phyloP scores from a whole-genome alignment of 1,140 invertebrate species.

The Olivierus martensii region DNA sequence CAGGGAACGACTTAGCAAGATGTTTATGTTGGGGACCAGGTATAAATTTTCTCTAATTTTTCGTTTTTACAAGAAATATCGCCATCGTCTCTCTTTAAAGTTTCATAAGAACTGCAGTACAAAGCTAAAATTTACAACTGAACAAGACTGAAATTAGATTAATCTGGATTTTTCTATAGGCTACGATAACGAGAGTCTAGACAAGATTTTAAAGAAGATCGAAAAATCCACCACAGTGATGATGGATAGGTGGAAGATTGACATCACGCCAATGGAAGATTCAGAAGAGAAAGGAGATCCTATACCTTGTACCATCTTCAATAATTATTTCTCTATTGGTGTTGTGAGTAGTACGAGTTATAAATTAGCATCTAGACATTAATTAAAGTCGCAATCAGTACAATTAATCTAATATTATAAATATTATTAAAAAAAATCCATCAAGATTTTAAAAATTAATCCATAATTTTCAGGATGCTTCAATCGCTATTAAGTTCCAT shows the following conservation, averaged over 20 bases:
- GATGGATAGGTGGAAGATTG: conserved; percentile 90
- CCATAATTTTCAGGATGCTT: conserved; percentile 61
- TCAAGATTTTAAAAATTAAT: conserved; percentile 61
- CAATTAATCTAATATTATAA: no score
- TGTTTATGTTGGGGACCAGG: conserved; percentile 89
- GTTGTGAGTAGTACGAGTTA: conserved; percentile 46
- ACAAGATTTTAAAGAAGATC: conserved; percentile 75
- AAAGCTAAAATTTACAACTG: no score
- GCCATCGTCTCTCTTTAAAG: no score
- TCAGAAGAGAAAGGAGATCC: conserved; percentile 42
- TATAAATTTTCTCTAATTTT: not conserved
- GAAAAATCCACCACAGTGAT: conserved; percentile 60
- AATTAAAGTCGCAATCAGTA: no score
- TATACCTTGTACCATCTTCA: conserved; percentile 91
- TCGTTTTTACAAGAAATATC: no score
- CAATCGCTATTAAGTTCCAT: conserved; percentile 94
- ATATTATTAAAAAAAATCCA: conserved; percentile 36
- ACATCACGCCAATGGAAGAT: conserved; percentile 44
- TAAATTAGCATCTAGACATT: no score
- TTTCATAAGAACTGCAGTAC: no score
- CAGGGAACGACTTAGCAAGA: conserved; percentile 85
- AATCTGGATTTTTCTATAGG: conserved; percentile 41
- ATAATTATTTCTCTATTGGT: conserved; percentile 94
- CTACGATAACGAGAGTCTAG: conserved; percentile 80
- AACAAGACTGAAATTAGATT: no score